Evolutionary conservation across 2,888 invertebrate genomes (phyloP).

Genomic region (Nemotelus nigrinus): DNA sequence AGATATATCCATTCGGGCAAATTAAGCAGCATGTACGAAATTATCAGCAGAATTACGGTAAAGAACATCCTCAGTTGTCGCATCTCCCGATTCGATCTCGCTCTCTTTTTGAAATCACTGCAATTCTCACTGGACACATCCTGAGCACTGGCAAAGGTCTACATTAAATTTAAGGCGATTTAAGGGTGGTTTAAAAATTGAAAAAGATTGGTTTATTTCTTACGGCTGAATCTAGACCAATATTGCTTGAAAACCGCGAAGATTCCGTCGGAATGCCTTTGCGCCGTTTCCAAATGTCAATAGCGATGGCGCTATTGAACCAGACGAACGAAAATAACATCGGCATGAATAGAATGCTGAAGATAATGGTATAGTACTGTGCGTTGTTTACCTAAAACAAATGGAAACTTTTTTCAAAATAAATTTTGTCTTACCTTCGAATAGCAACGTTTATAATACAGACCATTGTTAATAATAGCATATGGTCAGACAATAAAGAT

Average conservation of each 20-base stretch:
- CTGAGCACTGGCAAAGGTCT: background rate
- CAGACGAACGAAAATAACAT: constrained; percentile 66
- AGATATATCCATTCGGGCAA: constrained; percentile 68
- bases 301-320: constrained; percentile 67
- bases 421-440: too few species aligned
- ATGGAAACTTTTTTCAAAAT: background rate
- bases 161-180: too few species aligned
- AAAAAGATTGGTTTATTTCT: too few species aligned
- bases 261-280: constrained; percentile 44
- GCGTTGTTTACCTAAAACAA: constrained; percentile 54
- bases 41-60: constrained; percentile 68
- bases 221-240: too few species aligned
- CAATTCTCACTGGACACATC: background rate
- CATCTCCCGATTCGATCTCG: background rate
- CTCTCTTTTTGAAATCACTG: too few species aligned
- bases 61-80: constrained; percentile 69
- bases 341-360: constrained; percentile 66
- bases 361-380: constrained; percentile 58
- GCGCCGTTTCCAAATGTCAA: constrained; percentile 67
- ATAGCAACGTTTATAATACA: too few species aligned
- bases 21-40: constrained; percentile 67
- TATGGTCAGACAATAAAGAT: too few species aligned
- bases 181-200: background rate
- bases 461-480: too few species aligned
- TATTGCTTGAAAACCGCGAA: too few species aligned